phyloP scores from a whole-genome alignment of 2,888 invertebrate genomes.

The Pocota personata region DNA sequence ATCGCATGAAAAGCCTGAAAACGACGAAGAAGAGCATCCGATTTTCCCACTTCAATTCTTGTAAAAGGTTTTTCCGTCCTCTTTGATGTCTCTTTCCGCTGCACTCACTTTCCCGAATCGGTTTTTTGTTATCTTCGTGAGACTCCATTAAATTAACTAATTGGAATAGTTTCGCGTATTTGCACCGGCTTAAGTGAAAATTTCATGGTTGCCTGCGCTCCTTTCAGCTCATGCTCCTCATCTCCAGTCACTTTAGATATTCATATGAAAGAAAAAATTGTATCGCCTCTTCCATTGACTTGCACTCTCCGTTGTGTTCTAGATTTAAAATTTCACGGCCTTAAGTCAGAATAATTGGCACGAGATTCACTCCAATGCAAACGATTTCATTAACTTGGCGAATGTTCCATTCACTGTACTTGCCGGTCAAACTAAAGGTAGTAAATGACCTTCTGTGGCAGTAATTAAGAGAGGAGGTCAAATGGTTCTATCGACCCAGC shows the following conservation, averaged over 20 bases:
- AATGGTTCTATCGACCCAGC: constrained; percentile 27
- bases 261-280: background rate
- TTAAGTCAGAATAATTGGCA: constrained; percentile 42
- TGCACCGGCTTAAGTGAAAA: constrained; percentile 49
- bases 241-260: background rate
- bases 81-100: constrained; percentile 18
- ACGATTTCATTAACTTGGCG: constrained; percentile 61
- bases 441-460: constrained; percentile 22
- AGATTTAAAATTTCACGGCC: constrained; percentile 28
- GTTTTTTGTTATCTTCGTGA: constrained; percentile 2
- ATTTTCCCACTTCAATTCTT: constrained; percentile 53
- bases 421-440: background rate
- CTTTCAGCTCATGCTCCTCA: constrained; percentile 3
- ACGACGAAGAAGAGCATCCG: constrained; percentile 39
- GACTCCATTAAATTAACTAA: constrained; percentile 64
- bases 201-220: constrained; percentile 54
- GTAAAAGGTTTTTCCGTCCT: constrained; percentile 41
- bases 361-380: constrained; percentile 55
- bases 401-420: constrained; percentile 19
- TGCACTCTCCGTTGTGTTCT: constrained; percentile 14
- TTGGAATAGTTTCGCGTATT: constrained; percentile 56
- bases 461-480: constrained; percentile 50
- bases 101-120: constrained; percentile 38
- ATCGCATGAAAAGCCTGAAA: constrained; percentile 14
- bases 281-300: background rate